These are phyloP conservation scores for Orussus abietinus DNA, from an alignment of 1,140 invertebrate genomes.

Conservation along the genomic window DNA sequence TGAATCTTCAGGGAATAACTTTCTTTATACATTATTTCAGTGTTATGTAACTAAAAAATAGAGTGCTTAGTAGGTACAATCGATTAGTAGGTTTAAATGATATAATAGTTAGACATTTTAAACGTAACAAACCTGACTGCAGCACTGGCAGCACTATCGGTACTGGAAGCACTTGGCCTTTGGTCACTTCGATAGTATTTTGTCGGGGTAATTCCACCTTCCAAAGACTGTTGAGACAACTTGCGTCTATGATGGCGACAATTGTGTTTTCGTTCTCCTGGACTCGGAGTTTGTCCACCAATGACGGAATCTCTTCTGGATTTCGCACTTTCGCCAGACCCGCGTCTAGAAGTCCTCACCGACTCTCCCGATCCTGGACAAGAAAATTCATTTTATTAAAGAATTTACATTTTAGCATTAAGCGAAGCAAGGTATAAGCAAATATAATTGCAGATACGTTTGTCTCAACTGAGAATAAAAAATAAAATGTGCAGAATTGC, in stretches of 20 bases:
- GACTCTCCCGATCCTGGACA: slow-evolving; percentile 45
- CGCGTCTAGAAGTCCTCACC: slow-evolving; percentile 50
- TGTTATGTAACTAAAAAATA: too few relatives aligned
- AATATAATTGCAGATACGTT: neutral
- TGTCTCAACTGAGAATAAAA: slow-evolving; percentile 5
- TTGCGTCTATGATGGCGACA: slow-evolving; percentile 50
- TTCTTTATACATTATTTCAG: too few relatives aligned
- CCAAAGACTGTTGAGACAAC: slow-evolving; percentile 60
- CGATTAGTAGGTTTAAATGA: too few relatives aligned
- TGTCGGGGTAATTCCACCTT: slow-evolving; percentile 48
- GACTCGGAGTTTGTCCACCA: slow-evolving; percentile 47
- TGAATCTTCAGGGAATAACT: too few relatives aligned
- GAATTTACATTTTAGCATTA: too few relatives aligned
- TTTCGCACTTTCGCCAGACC: slow-evolving; percentile 62
- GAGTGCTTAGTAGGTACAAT: too few relatives aligned
- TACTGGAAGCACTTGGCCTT: slow-evolving; percentile 75
- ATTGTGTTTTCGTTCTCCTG: slow-evolving; percentile 42
- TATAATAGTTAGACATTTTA: neutral
- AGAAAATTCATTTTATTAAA: too few relatives aligned
- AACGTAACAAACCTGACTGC: slow-evolving; percentile 42
- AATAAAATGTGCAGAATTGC: slow-evolving; percentile 5
- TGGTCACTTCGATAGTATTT: slow-evolving; percentile 61
- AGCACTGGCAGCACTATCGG: slow-evolving; percentile 58
- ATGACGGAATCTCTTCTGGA: slow-evolving; percentile 63
- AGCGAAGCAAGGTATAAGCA: slow-evolving; percentile 1